Evolutionary conservation across 2,888 invertebrate species (phyloP).

Genomic region (Tetranychus truncatus): DNA sequence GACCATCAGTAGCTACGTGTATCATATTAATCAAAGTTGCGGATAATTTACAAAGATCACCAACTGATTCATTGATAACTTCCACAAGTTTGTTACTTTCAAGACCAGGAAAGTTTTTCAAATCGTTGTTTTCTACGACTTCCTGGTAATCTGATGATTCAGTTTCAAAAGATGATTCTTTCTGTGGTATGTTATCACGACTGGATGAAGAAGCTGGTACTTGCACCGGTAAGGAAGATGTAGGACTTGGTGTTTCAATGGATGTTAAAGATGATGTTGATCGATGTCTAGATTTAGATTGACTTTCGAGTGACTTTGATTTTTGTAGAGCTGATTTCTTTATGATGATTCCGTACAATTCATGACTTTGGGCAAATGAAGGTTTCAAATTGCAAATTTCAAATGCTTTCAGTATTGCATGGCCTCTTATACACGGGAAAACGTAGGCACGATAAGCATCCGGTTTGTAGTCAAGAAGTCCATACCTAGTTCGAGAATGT

Average conservation of each 20-base stretch:
- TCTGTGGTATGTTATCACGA: not conserved
- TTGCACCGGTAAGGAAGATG: not conserved
- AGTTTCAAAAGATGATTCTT: not conserved
- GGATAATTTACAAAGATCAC: too few relatives aligned
- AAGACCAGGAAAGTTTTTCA: not conserved
- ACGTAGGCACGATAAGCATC: not conserved
- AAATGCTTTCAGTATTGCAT: not conserved
- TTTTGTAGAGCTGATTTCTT: not conserved
- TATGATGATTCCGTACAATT: not conserved
- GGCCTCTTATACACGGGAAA: not conserved
- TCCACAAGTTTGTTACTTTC: too few relatives aligned
- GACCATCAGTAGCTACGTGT: too few relatives aligned
- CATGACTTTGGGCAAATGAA: not conserved
- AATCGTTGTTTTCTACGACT: not conserved
- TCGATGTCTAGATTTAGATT: too few relatives aligned
- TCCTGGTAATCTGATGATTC: not conserved
- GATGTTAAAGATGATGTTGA: too few relatives aligned
- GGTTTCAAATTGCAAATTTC: not conserved
- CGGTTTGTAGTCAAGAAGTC: not conserved
- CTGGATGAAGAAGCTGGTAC: not conserved
- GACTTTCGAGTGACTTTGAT: too few relatives aligned
- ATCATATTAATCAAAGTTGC: too few relatives aligned
- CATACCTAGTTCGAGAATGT: not conserved
- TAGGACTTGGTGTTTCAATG: too few relatives aligned
- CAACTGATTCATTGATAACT: too few relatives aligned